A percentile compares a stretch with the other conserved stretches of the same genome.
phyloP scores from a whole-genome alignment of 1,140 invertebrate genomes.

The Dolichoris vasculosae region DNA sequence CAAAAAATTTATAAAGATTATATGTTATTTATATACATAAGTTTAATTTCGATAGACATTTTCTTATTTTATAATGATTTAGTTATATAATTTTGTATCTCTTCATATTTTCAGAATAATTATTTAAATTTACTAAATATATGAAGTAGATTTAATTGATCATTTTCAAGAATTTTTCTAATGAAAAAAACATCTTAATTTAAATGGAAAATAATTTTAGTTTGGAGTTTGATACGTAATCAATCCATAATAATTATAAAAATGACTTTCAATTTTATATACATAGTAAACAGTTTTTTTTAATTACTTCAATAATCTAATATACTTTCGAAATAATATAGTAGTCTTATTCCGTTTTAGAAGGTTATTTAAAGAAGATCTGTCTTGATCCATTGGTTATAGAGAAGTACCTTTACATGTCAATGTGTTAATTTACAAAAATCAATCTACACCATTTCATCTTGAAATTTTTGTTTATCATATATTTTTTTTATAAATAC shows the following conservation, averaged over 20 bases:
- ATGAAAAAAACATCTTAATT: background rate
- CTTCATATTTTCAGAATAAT: too few relatives aligned
- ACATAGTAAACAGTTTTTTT: background rate
- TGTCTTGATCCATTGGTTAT: background rate
- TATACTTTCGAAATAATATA: background rate
- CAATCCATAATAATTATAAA: background rate
- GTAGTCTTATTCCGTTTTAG: background rate
- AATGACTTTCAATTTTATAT: background rate
- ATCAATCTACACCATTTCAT: background rate
- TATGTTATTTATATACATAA: too few relatives aligned
- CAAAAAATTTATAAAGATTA: too few relatives aligned
- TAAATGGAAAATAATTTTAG: background rate
- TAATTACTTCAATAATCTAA: background rate
- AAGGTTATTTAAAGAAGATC: background rate
- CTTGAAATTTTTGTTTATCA: background rate
- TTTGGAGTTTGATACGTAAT: background rate
- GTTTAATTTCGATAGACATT: too few relatives aligned
- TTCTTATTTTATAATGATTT: too few relatives aligned
- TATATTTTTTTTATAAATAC: background rate
- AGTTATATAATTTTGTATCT: too few relatives aligned
- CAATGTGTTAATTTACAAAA: background rate
- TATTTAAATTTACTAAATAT: too few relatives aligned
- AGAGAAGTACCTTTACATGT: background rate
- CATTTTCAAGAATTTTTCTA: too few relatives aligned
- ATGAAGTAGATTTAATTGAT: too few relatives aligned